Evolutionary conservation across 2,888 invertebrate genomes (phyloP), one percentile per base, ranked within the genome.

Genomic region (Harmothoe impar): DNA sequence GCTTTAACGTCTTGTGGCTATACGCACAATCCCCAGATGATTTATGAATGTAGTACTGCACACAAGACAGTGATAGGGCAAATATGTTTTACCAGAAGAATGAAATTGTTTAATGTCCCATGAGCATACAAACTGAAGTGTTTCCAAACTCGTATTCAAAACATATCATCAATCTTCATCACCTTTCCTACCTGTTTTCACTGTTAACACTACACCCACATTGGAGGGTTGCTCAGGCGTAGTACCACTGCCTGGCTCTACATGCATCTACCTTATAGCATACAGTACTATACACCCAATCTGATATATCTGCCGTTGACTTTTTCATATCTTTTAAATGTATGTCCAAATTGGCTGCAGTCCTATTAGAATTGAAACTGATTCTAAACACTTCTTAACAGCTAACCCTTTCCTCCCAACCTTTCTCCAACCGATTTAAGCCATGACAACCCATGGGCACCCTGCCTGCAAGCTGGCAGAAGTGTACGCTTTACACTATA

Each of bases 81-180:
- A 62, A 12, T n/a, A n/a, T 62, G 62, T 62, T 62, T 62, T 62
- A n/a, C 62, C 3, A 5, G 62, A 62, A 62, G 62, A 62, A 62
- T n/a, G n/a, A n/a, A 62, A n/a, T 62, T n/a, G 62, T 62, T 62
- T n/a, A 62, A 62, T n/a, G 62, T 62, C n/a, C n/a, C 62, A 62
- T 62, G 62, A 5, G 62, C 23, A 62, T n/a, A 62, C 62, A 62
- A 62, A 43, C n/a, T 3, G 62, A n/a, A 20, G 62, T 62, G 7
- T 62, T 20, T 62, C n/a, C 62, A 62, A n/a, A n/a, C 20, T n/a
- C 3, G n/a, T n/a, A n/a, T 62, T 62, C 62, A n/a, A 15, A 5
- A 1, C 62, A 62, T 62, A 3, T n/a, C 62, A 62, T 62, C 62
- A 62, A 62, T 62, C 62, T 62, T 20, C 20, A 62, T 62, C n/a